These are phyloP conservation scores for Cataglyphis livida DNA, from an alignment of 2,888 invertebrate genomes.

Conservation along the genomic window DNA sequence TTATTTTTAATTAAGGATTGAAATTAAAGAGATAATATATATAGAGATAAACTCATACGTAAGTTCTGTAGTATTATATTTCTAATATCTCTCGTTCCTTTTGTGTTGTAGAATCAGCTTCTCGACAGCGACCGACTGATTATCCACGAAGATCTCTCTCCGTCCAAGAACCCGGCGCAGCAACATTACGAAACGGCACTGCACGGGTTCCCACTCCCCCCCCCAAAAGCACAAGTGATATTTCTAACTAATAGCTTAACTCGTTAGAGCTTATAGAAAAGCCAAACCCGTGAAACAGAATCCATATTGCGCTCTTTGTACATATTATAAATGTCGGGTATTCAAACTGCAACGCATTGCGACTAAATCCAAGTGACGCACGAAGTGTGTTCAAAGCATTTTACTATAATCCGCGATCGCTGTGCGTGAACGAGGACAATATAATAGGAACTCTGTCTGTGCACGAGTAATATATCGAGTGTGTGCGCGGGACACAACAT, in stretches of 20 bases:
- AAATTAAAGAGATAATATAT: neutral
- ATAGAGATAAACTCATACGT: neutral
- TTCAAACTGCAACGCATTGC: neutral
- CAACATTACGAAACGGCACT: slow-evolving; percentile 61
- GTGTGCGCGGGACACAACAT: slow-evolving; percentile 75
- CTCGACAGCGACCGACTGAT: slow-evolving; percentile 62
- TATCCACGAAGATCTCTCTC: slow-evolving; percentile 78
- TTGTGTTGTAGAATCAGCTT: slow-evolving; percentile 65
- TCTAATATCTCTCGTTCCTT: neutral
- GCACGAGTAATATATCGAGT: slow-evolving; percentile 2
- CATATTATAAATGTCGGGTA: slow-evolving; percentile 36
- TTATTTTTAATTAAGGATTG: neutral
- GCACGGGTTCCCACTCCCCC: slow-evolving; percentile 62
- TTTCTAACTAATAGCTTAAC: slow-evolving; percentile 68
- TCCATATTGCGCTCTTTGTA: slow-evolving; percentile 13
- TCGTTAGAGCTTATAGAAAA: slow-evolving; percentile 52
- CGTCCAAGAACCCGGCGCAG: slow-evolving; percentile 79
- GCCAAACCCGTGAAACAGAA: slow-evolving; percentile 22
- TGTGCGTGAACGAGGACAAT: slow-evolving; percentile 4
- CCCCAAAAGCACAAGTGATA: slow-evolving; percentile 77
- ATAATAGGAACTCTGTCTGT: neutral
- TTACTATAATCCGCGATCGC: slow-evolving; percentile 39
- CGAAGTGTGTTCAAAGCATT: slow-evolving; percentile 67
- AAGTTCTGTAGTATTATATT: neutral
- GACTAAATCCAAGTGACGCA: slow-evolving; percentile 36